phyloP scores from a whole-genome alignment of 1,140 invertebrate genomes.

The Steinernema khuongi region DNA sequence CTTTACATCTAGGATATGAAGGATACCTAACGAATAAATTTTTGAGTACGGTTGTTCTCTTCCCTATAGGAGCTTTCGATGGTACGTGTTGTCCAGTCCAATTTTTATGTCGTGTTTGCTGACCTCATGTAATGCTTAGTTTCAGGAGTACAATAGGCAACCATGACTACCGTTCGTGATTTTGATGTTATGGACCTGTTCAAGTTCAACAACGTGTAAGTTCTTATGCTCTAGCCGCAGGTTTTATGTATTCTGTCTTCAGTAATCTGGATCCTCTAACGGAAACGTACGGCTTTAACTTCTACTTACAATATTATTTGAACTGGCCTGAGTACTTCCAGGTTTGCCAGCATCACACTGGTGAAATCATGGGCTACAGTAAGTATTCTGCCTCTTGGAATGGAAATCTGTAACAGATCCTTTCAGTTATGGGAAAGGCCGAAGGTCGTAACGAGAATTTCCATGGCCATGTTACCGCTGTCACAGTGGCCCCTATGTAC shows the following conservation, averaged over 20 bases:
- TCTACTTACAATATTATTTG: slow-evolving; percentile 93
- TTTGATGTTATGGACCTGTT: slow-evolving; percentile 91
- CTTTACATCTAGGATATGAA: not conserved
- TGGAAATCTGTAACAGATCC: not conserved
- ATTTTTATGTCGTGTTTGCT: too few species aligned
- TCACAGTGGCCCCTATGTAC: slow-evolving; percentile 88
- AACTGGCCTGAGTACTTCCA: slow-evolving; percentile 99
- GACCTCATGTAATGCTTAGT: not conserved
- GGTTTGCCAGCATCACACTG: slow-evolving; percentile 84
- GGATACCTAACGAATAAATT: not conserved
- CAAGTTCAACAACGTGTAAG: slow-evolving; percentile 90
- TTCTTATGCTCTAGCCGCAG: slow-evolving; percentile 48
- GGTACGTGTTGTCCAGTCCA: too few species aligned
- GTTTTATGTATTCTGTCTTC: slow-evolving; percentile 58
- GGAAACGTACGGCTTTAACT: slow-evolving; percentile 93
- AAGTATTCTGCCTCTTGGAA: slow-evolving; percentile 61
- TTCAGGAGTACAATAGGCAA: too few species aligned
- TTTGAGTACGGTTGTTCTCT: not conserved
- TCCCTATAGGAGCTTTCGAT: too few species aligned
- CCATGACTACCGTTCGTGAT: slow-evolving; percentile 83
- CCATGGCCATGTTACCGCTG: slow-evolving; percentile 98
- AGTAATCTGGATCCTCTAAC: slow-evolving; percentile 92
- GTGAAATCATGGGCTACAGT: slow-evolving; percentile 97
- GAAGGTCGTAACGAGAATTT: slow-evolving; percentile 88
- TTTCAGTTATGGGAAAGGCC: slow-evolving; percentile 92